phyloP scores from a whole-genome alignment of 2,888 invertebrate genomes.

The Anthophora plumipes region DNA sequence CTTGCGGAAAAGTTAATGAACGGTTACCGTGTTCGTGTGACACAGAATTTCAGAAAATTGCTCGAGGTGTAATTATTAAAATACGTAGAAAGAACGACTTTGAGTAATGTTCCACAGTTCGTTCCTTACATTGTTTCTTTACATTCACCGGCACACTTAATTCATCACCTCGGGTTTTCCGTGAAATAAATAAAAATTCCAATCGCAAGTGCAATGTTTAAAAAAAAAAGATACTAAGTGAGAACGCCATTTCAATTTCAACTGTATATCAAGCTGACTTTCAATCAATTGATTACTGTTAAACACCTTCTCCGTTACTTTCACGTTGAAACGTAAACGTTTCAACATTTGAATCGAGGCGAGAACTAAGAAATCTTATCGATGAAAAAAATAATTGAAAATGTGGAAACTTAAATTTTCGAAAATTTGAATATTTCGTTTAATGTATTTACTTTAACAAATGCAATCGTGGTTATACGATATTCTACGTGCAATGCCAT shows the following conservation, averaged over 20 bases:
- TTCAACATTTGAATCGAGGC: too few relatives aligned
- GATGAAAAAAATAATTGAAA: too few relatives aligned
- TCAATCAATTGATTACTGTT: not conserved
- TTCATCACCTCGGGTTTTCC: not conserved
- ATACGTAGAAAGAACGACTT: not conserved
- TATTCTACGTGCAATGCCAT: too few relatives aligned
- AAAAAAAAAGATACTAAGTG: too few relatives aligned
- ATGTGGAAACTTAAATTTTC: too few relatives aligned
- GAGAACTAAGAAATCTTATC: too few relatives aligned
- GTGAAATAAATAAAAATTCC: not conserved
- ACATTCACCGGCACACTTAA: not conserved
- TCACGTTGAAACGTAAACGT: too few relatives aligned
- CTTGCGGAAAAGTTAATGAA: slow-evolving; percentile 14
- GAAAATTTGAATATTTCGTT: too few relatives aligned
- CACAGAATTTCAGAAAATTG: slow-evolving; percentile 7
- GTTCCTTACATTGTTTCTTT: not conserved
- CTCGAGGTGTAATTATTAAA: not conserved
- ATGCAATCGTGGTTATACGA: too few relatives aligned
- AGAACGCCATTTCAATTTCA: not conserved
- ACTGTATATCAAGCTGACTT: not conserved
- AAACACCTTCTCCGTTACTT: not conserved
- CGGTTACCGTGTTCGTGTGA: not conserved
- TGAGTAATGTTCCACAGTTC: slow-evolving; percentile 3
- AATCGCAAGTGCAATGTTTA: not conserved
- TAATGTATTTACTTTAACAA: too few relatives aligned